Evolutionary conservation across 2,113 vertebrate species (phyloP), one percentile per base, ranked within the genome.

Genomic region (Xiphophorus couchianus): DNA sequence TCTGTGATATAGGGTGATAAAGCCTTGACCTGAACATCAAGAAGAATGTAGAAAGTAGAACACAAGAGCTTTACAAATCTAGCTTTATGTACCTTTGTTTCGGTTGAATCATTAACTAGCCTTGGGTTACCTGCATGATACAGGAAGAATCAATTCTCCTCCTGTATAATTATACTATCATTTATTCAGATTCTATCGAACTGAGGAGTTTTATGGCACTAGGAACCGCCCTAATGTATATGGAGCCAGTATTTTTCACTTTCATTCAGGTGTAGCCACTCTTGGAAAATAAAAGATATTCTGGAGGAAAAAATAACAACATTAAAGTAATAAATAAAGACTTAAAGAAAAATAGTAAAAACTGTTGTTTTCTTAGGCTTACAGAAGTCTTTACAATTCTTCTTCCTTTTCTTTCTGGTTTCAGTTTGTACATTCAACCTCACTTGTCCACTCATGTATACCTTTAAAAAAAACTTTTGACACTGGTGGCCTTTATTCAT

Each of bases 151-250:
- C 92, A 87, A 92, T 91, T 75, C 74, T 67, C 39, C 62, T 81
- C 66, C 78, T 81, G 73, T 88, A 80, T 92, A 93, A 93, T 92
- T 93, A 86, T 88, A 73, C 81, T 79, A 89, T 93, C 68, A 90
- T 91, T 92, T 93, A 91, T 77, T 62, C 35, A 76, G 84, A 89
- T 87, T 62, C 77, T 74, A 88, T 90, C 68, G 80, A 80, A 82
- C 71, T 63, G 35, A 78, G 64, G 27, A 60, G 31, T 80, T 91
- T 88, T 90, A 88, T 88, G 78, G 80, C 78, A 74, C 62, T 58
- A 35, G 84, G 54, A 35, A 78, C 73, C 71, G 62, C 66, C 60
- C n/a, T 76, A 63, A 69, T 76, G 86, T 73, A 78, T 86, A 87
- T 80, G 64, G 78, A 75, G 75, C 61, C 66, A 73, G 33, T 69